These are phyloP conservation scores for Pseudochirops cupreus DNA, from an alignment of 2,797 vertebrate species.

Conservation along the genomic window DNA sequence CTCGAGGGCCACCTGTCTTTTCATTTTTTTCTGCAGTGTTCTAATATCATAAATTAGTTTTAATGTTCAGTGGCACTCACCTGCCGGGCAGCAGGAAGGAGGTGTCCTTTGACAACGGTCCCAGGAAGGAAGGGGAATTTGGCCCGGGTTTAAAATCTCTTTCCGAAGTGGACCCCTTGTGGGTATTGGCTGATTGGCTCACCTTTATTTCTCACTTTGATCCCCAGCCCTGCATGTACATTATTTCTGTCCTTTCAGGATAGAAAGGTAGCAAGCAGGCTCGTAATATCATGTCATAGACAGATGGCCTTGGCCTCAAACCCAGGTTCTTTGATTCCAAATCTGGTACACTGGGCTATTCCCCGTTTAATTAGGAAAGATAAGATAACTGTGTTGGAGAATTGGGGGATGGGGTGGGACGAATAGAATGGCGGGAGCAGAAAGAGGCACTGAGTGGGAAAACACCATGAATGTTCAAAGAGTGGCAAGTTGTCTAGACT, in stretches of 20 bases:
- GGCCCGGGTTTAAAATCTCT: background rate
- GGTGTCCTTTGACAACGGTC: too few relatives aligned
- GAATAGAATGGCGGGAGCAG: background rate
- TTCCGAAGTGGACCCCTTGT: background rate
- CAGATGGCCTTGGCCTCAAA: background rate
- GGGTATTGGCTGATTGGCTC: background rate
- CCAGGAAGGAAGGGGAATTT: background rate
- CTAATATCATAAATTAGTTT: background rate
- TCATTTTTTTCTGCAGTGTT: background rate
- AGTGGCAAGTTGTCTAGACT: background rate
- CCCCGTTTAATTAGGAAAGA: background rate
- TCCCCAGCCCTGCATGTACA: background rate
- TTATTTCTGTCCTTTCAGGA: background rate
- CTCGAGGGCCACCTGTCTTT: too few relatives aligned
- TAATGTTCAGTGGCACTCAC: background rate
- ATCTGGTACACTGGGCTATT: background rate
- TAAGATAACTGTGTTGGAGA: background rate
- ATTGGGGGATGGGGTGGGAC: background rate
- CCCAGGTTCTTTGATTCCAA: background rate
- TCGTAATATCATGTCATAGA: background rate
- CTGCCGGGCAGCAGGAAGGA: background rate
- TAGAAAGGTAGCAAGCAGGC: background rate
- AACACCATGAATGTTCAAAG: background rate
- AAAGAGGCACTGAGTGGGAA: background rate
- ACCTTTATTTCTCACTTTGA: too few relatives aligned